phyloP scores from a whole-genome alignment of 2,113 vertebrate species.

The Ptilorrhoa leucosticta region DNA sequence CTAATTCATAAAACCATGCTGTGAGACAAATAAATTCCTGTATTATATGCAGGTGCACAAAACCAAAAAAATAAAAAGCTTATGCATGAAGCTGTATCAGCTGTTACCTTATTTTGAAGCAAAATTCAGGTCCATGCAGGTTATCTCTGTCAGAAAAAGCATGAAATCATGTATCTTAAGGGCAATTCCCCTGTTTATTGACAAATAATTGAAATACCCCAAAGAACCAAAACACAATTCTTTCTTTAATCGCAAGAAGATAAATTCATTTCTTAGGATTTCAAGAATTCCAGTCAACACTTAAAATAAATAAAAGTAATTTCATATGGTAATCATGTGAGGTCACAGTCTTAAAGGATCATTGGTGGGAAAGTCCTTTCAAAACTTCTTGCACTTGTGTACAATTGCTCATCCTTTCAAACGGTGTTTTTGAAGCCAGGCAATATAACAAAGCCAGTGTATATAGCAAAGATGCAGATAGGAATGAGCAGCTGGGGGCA shows the following conservation, averaged over 20 bases:
- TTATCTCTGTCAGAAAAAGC: neutral
- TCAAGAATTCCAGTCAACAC: neutral
- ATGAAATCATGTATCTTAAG: neutral
- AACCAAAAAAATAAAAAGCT: neutral
- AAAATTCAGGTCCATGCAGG: neutral
- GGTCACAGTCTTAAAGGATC: neutral
- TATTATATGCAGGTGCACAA: neutral
- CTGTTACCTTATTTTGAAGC: neutral
- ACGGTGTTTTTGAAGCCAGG: neutral
- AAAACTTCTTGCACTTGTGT: neutral
- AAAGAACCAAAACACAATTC: neutral
- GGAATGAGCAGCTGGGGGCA: neutral
- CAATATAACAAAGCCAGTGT: neutral
- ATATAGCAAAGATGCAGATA: neutral
- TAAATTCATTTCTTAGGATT: neutral
- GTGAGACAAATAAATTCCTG: neutral
- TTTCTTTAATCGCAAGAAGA: neutral
- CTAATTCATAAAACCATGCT: neutral
- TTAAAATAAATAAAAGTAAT: neutral
- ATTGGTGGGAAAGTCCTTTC: neutral
- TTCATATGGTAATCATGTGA: neutral
- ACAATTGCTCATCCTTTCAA: neutral
- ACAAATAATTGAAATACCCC: neutral
- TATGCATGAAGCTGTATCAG: neutral
- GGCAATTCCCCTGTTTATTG: neutral